These are phyloP conservation scores for Gallinago undulata DNA, from an alignment of 2,113 vertebrate species.

Conservation along the genomic window DNA sequence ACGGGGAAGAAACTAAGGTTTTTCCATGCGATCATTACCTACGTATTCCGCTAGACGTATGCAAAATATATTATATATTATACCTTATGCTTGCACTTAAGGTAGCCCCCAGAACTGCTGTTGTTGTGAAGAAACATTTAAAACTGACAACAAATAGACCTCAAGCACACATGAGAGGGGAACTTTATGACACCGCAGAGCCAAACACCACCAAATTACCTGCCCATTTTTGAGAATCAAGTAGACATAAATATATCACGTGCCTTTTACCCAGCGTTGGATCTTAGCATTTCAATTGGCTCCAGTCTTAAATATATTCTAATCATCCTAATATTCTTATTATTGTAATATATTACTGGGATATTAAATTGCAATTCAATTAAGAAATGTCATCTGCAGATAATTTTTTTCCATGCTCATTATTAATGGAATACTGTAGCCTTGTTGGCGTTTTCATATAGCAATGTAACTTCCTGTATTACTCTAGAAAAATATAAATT, in stretches of 20 bases:
- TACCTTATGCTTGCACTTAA: not conserved
- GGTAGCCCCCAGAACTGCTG: not conserved
- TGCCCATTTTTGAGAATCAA: not conserved
- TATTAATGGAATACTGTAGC: conserved; percentile 38
- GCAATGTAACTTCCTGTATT: conserved; percentile 6
- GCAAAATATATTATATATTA: not conserved
- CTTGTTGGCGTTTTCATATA: conserved; percentile 18
- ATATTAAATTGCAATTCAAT: conserved; percentile 69
- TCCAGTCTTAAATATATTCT: conserved; percentile 63
- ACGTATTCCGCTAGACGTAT: not conserved
- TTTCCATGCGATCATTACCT: not conserved
- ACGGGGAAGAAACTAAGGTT: not conserved
- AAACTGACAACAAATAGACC: not conserved
- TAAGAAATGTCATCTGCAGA: conserved; percentile 60
- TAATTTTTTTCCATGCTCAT: conserved; percentile 57
- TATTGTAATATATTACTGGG: conserved; percentile 65
- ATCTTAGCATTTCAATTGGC: conserved; percentile 50
- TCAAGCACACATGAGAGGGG: not conserved
- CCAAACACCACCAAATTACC: not conserved
- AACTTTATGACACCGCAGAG: not conserved
- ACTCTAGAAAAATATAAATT: not conserved
- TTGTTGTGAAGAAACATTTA: not conserved
- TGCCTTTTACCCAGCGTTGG: conserved; percentile 4
- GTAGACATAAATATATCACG: not conserved
- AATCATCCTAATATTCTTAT: conserved; percentile 71